Conservation (phyloP, 2,113 vertebrate species). For the Clarias batrachus region DNA sequence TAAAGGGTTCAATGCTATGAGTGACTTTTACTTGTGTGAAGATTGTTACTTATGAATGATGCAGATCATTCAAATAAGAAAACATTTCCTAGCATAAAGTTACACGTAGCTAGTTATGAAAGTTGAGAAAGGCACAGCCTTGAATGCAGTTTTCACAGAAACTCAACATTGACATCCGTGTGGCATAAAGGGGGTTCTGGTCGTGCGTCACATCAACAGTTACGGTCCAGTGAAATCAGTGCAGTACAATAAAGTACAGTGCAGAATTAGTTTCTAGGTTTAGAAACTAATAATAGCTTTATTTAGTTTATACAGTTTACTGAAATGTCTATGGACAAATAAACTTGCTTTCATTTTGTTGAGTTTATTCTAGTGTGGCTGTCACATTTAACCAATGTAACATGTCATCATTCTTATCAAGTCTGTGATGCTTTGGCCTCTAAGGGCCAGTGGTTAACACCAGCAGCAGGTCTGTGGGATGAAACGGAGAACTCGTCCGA, state of each 20-base stretch:
- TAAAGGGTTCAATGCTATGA: not conserved
- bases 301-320: no score
- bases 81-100: not conserved
- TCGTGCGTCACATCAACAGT: not conserved
- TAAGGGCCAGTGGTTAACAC: not conserved
- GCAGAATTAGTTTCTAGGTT: no score
- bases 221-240: not conserved
- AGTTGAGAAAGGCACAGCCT: no score
- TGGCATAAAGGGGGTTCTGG: not conserved
- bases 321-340: not conserved
- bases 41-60: not conserved
- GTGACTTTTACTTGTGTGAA: not conserved
- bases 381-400: not conserved
- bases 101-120: not conserved
- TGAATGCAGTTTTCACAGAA: no score
- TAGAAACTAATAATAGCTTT: not conserved
- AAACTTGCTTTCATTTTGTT: not conserved
- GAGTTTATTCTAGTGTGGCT: no score
- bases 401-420: not conserved
- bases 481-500: not conserved
- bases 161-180: no score
- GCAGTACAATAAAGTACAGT: not conserved
- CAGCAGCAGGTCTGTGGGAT: not conserved
- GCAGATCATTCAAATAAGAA: not conserved
- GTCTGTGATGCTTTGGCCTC: not conserved